Percentiles rank a stretch among this genome's conserved stretches.
Conservation (phyloP, 2,113 vertebrate genomes). For the Melanerpes aurifrons region DNA sequence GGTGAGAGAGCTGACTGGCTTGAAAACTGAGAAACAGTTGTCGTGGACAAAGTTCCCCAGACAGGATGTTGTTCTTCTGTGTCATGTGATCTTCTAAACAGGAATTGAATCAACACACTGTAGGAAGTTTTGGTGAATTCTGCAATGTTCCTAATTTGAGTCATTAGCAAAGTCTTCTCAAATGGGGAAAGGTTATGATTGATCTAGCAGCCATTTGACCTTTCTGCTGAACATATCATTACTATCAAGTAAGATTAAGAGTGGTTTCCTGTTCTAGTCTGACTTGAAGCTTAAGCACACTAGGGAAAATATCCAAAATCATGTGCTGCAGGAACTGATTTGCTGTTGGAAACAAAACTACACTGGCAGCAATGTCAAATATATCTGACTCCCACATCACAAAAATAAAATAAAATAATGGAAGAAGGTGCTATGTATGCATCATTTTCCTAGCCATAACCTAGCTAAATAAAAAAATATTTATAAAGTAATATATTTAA, state of each 20-base stretch:
- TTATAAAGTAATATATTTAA: not conserved
- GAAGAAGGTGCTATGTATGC: not conserved
- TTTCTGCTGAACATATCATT: not conserved
- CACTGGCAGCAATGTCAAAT: not conserved
- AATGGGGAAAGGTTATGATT: not conserved
- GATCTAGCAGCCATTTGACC: not conserved
- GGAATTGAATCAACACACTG: not conserved
- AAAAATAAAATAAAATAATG: not conserved
- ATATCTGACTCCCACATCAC: accelerated
- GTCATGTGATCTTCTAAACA: not conserved
- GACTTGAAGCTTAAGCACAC: not conserved
- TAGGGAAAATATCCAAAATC: not conserved
- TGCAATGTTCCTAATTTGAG: not conserved
- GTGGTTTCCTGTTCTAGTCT: not conserved
- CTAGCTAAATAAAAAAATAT: not conserved
- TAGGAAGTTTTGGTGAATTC: not conserved
- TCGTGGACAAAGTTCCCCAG: not conserved
- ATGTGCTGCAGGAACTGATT: not conserved
- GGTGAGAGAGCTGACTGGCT: not conserved
- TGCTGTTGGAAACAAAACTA: not conserved
- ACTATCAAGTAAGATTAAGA: slow-evolving; percentile 10
- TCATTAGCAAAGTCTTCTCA: not conserved
- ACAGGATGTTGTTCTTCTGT: not conserved
- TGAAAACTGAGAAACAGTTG: not conserved
- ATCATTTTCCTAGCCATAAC: not conserved